These are phyloP conservation scores for Pseudomyrmex cubaensis DNA, from an alignment of 1,140 invertebrate genomes.

Conservation along the genomic window DNA sequence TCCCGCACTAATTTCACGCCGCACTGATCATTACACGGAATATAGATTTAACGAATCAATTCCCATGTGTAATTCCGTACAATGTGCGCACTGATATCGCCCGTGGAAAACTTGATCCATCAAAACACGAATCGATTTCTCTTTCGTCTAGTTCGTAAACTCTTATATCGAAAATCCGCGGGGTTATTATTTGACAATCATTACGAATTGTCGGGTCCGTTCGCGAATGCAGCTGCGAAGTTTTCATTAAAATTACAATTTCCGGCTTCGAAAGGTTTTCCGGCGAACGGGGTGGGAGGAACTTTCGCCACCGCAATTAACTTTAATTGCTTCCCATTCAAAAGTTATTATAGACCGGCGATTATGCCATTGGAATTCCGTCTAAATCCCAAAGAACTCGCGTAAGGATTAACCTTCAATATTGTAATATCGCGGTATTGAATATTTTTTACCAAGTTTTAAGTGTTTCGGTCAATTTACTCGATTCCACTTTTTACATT, in stretches of 20 bases:
- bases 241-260: constrained; percentile 53
- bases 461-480: neutral
- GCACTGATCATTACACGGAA: constrained; percentile 55
- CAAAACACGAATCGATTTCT: constrained; percentile 33
- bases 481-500: neutral
- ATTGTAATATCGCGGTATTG: neutral
- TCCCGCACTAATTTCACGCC: constrained; percentile 57
- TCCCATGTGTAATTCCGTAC: constrained; percentile 47
- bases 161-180: neutral
- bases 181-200: constrained; percentile 37
- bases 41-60: constrained; percentile 62
- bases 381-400: constrained; percentile 6
- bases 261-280: constrained; percentile 41
- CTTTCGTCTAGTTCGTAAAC: neutral
- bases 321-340: constrained; percentile 52
- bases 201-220: neutral
- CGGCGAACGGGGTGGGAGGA: neutral
- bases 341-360: constrained; percentile 42
- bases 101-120: constrained; percentile 43
- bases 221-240: neutral
- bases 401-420: constrained; percentile 20
- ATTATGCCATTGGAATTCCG: constrained; percentile 48
- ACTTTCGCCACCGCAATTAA: constrained; percentile 51
- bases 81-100: constrained; percentile 12
- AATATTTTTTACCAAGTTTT: neutral